Base-by-base conservation (phyloP, 2,113 vertebrate species). In the Boulengeromyrus knoepffleri region DNA sequence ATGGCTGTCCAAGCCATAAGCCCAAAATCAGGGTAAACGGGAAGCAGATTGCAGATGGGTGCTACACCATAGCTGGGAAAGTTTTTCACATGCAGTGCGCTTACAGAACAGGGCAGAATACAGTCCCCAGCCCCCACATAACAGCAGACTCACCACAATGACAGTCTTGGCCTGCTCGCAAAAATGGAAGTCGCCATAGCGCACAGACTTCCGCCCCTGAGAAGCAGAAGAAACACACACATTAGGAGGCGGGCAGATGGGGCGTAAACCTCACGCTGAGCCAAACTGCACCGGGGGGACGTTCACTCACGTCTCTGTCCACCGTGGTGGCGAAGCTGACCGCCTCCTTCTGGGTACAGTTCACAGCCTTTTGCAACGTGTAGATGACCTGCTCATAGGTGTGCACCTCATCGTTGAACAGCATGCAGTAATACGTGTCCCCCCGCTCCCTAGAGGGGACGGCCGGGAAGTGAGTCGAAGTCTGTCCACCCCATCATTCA, bases 321-420 rank as follows among this genome's bases (percentile, higher is more conserved):
- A 99, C 98, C 9, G 97, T 99, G 85, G 99, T 99, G 92, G 98
- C 98, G 91, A 99, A 99, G 93, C 97, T 97, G 93, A 98, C 97
- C 0, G 99, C 99, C 92, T 99, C 98, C 84, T 99, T 99, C 92
- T 99, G 99, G 1, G 97, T 98, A 94, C 99, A 99, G 96, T 95
- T 99, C 56, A 99, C 98, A 13, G 99, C 99, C 94, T 99, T 99
- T 94, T 99, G 98, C 92, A 99, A 96, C 0, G 98, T 99, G 94
- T 98, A 99, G 94, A 99, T 99, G 88, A 99, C 99, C 94, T 99
- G 98, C 31, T 99, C 99, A 36, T 99, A 99, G 0, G 99, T 99
- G 93, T 99, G 99, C 85, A 99, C 98, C 92, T 99, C 99, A 92
- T 99, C 99, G 91, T 99, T 99, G 91, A 99, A 99, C 93, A 99